phyloP scores from a whole-genome alignment of 2,113 vertebrate species.

The Grammomys dolichurus region DNA sequence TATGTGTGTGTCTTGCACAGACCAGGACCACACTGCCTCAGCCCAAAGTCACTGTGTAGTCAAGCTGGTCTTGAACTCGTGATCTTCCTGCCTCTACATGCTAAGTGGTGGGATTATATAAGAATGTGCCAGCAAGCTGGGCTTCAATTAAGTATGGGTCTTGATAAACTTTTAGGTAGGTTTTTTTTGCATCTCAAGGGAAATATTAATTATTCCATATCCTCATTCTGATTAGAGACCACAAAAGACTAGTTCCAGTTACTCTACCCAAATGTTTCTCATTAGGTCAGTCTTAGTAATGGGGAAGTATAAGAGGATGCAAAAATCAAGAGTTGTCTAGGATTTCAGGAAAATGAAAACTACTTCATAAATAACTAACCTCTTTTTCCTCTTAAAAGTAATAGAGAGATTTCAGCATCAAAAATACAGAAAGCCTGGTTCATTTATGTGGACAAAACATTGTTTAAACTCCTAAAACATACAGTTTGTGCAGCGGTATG shows the following conservation, averaged over 20 bases:
- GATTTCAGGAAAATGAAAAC: constrained; percentile 67
- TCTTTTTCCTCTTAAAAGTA: constrained; percentile 61
- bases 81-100: background rate
- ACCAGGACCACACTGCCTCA: background rate
- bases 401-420: constrained; percentile 62
- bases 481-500: constrained; percentile 83
- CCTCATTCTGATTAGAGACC: constrained; percentile 58
- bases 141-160: background rate
- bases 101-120: background rate
- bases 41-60: background rate
- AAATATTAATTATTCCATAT: constrained; percentile 61
- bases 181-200: constrained; percentile 41
- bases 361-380: constrained; percentile 55
- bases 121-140: background rate
- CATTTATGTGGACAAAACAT: constrained; percentile 64
- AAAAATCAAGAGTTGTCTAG: constrained; percentile 54
- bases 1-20: background rate
- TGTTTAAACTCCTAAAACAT: constrained; percentile 85
- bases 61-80: background rate
- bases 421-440: constrained; percentile 83
- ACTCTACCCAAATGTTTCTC: constrained; percentile 57
- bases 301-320: constrained; percentile 20
- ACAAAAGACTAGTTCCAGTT: constrained; percentile 57
- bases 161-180: constrained; percentile 52
- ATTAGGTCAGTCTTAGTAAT: constrained; percentile 45